Percentiles rank a stretch among this genome's conserved stretches.
These are phyloP conservation scores for Ganaspis sp. DNA, from an alignment of 1,140 invertebrate species.

Conservation along the genomic window DNA sequence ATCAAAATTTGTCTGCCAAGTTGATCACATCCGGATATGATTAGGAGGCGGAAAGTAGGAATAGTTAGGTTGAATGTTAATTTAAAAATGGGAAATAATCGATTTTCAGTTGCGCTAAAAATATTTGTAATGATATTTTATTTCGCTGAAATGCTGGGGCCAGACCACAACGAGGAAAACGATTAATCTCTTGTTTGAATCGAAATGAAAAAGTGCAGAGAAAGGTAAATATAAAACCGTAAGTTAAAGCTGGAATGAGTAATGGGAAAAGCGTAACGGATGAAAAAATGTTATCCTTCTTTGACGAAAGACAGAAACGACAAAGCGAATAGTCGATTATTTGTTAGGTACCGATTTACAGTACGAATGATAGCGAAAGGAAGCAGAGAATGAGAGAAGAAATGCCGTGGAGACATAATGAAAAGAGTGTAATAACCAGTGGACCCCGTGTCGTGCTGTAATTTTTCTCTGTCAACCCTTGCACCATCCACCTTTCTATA, in stretches of 20 bases:
- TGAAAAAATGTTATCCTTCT: slow-evolving; percentile 1
- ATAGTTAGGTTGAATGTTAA: too few species aligned
- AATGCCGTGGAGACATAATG: slow-evolving; percentile 34
- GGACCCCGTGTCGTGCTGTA: slow-evolving; percentile 42
- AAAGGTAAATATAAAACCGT: neutral
- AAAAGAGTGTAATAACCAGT: slow-evolving; percentile 37
- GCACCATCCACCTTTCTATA: slow-evolving; percentile 13
- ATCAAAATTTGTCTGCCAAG: too few species aligned
- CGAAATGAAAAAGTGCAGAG: neutral
- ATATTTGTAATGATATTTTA: neutral
- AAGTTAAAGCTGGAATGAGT: neutral
- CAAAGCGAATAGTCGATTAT: slow-evolving; percentile 20
- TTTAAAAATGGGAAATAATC: too few species aligned
- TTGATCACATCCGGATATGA: too few species aligned
- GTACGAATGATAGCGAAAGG: slow-evolving; percentile 31
- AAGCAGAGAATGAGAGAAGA: slow-evolving; percentile 10
- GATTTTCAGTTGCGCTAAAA: too few species aligned
- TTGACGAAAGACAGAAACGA: slow-evolving; percentile 16
- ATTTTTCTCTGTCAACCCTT: slow-evolving; percentile 52
- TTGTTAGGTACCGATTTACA: slow-evolving; percentile 23
- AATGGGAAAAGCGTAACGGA: neutral
- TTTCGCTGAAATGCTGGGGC: neutral
- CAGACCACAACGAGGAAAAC: neutral
- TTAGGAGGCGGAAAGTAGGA: too few species aligned
- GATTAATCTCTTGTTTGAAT: neutral